A percentile compares a stretch with the other conserved stretches of the same genome.
Evolutionary conservation across 2,797 vertebrate species (phyloP).

Genomic region (Phyllotis vaccarum): DNA sequence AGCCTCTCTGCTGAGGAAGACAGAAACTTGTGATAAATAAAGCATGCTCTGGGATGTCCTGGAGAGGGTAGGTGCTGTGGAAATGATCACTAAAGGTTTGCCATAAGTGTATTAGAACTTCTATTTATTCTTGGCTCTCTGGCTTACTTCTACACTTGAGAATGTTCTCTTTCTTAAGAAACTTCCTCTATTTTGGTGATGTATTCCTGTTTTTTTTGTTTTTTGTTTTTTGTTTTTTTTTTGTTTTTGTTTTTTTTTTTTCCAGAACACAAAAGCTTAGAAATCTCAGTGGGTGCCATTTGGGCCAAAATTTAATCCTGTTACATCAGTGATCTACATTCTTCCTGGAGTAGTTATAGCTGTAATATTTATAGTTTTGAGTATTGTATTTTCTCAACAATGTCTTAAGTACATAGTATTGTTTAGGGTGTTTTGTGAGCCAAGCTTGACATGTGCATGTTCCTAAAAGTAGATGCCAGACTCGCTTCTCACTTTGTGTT

Average conservation of each 20-base stretch:
- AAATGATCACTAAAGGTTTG: not conserved
- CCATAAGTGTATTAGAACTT: not conserved
- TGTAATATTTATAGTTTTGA: not conserved
- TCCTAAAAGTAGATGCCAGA: not conserved
- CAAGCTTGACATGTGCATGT: not conserved
- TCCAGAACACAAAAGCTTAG: not conserved
- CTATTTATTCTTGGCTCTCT: not conserved
- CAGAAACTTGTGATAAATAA: not conserved
- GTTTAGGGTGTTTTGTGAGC: not conserved
- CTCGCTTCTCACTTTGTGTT: not conserved
- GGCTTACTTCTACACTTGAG: not conserved
- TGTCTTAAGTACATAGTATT: not conserved
- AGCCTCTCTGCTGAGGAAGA: not conserved
- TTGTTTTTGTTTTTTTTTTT: not conserved
- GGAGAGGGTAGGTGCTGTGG: not conserved
- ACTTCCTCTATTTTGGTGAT: not conserved
- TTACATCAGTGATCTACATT: not conserved
- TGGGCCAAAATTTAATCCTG: not conserved
- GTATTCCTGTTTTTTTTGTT: not conserved
- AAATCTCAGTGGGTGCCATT: not conserved
- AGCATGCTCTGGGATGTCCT: not conserved
- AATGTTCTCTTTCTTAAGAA: not conserved
- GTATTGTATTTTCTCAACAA: not conserved
- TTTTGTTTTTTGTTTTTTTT: not conserved
- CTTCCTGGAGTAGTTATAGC: not conserved